Percentiles rank a stretch among this genome's conserved stretches.
These are phyloP conservation scores for Hystrix cristata DNA, from an alignment of 2,113 vertebrate species.

Conservation along the genomic window DNA sequence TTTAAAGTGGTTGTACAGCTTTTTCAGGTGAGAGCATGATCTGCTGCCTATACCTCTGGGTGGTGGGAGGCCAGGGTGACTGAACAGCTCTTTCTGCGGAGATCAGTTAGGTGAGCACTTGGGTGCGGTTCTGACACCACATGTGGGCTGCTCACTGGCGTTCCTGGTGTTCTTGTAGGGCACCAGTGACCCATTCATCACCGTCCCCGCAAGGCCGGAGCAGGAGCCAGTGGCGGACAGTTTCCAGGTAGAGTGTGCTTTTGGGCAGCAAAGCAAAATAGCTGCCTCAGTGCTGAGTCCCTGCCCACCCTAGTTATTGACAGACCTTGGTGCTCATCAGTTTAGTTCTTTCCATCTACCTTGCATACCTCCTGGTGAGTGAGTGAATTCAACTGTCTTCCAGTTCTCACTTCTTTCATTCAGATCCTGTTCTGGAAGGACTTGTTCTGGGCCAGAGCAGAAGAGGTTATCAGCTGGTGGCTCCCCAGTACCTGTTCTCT, in stretches of 20 bases:
- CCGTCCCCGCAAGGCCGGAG: constrained; percentile 74
- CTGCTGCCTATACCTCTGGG: neutral
- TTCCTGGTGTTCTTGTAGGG: constrained; percentile 79
- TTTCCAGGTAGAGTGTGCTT: constrained; percentile 88
- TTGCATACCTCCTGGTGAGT: neutral
- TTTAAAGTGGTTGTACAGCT: neutral
- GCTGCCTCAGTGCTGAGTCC: neutral
- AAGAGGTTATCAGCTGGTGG: neutral
- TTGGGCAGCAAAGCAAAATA: neutral
- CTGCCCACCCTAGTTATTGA: neutral
- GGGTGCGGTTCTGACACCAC: neutral
- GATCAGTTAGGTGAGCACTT: too few relatives aligned
- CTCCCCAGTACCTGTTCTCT: neutral
- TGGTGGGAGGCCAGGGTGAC: neutral
- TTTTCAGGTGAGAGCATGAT: neutral
- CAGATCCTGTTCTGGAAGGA: neutral
- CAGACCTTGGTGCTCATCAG: accelerated
- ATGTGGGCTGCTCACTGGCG: neutral
- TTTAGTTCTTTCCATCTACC: neutral
- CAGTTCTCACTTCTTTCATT: neutral
- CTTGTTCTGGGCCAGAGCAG: neutral
- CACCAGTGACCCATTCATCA: constrained; percentile 83
- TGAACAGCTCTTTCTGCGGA: neutral
- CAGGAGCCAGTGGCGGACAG: constrained; percentile 81
- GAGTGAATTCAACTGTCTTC: accelerated